Base-by-base conservation (phyloP, 2,113 vertebrate genomes). In the Rhipidura dahli region DNA sequence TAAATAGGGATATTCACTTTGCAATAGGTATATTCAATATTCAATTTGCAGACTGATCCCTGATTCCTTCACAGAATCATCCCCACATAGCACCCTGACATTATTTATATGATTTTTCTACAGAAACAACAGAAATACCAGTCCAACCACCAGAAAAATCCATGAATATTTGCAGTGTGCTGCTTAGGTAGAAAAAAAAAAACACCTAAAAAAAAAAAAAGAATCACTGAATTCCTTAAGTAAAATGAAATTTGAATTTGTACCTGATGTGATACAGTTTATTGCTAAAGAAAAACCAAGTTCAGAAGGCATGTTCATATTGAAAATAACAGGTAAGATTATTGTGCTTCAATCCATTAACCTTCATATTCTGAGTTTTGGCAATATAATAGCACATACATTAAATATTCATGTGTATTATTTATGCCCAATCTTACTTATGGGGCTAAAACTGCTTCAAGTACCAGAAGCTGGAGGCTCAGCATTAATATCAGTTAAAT, bases 61-160 rank as follows among this genome's bases (percentile, higher is more conserved):
- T 0, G 5, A 27, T 11, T 81, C 53, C 49, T 30, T 12, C 2
- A 1, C 27, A 54, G 37, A 37, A 45, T 13, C 42, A 54, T 18
- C 40, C 18, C 30, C 33, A 50, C 5, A 1, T 16, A 49, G 21
- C 19, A 63, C 11, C 21, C 30, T 49, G 11, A 73, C 5, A 17
- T 28, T 53, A 35, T n/a, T 49, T 22, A 49, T 3, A 23, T 0
- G 7, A 2, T 59, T 81, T 70, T 47, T 15, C 40, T 19, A 51
- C 18, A 44, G 44, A 4, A 76, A n/a, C 26, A 51, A 47, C 10
- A 69, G 31, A 39, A 70, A 30, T 5, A 42, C 9, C 15, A 56
- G 20, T n/a, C 28, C 39, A 77, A 14, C 3, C 13, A n/a, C n/a
- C 21, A 44, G 3, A 17, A 77, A 45, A 40, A n/a, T 0, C 0